Conservation (phyloP, 2,888 invertebrate genomes). For the Cheilosia vulpina region DNA sequence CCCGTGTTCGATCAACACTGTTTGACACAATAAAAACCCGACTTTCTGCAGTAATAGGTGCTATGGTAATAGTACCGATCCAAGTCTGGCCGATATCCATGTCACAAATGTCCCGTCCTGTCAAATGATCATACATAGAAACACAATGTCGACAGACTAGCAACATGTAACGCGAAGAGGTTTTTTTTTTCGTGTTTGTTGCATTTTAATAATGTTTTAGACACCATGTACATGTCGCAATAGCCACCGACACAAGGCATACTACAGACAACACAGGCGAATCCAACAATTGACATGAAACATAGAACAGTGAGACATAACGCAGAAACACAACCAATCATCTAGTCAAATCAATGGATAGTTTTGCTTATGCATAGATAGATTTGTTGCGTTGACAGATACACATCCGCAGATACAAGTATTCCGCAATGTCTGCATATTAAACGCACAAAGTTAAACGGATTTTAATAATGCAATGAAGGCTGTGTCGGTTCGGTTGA, state of each 20-base stretch:
- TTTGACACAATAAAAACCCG: constrained; percentile 46
- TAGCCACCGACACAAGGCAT: constrained; percentile 15
- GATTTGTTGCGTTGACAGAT: constrained; percentile 54
- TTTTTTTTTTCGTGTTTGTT: background rate
- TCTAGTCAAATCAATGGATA: constrained; percentile 59
- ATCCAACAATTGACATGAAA: constrained; percentile 64
- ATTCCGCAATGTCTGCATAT: constrained; percentile 74
- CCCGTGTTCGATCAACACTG: constrained; percentile 37
- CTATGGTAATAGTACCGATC: constrained; percentile 35
- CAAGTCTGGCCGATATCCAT: constrained; percentile 70
- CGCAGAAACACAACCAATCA: constrained; percentile 64
- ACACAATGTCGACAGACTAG: constrained; percentile 32
- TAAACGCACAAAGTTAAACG: constrained; percentile 73
- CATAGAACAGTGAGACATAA: constrained; percentile 53
- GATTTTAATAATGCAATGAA: constrained; percentile 70
- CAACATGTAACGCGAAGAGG: constrained; percentile 36
- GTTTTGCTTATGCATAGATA: constrained; percentile 47
- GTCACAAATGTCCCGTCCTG: constrained; percentile 72
- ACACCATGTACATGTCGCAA: constrained; percentile 43
- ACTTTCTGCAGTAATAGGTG: constrained; percentile 18
- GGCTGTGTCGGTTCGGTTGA: constrained; percentile 68
- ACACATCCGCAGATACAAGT: constrained; percentile 66
- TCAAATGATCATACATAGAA: constrained; percentile 47
- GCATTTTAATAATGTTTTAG: constrained; percentile 67
- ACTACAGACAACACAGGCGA: constrained; percentile 10